phyloP scores from a whole-genome alignment of 2,797 vertebrate genomes.

The Parauchenoglanis punctatus region DNA sequence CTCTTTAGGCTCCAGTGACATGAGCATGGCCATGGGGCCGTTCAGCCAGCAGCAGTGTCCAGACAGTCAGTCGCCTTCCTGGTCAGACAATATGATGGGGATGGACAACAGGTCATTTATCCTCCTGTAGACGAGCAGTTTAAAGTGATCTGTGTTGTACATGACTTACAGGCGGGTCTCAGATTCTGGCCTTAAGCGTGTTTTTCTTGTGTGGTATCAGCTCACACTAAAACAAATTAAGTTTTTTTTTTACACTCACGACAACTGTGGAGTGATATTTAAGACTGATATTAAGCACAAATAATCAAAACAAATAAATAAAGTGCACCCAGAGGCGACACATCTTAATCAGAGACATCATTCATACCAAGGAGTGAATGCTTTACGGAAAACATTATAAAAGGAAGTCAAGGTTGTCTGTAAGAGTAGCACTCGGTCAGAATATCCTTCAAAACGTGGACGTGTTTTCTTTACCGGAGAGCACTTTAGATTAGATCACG shows the following conservation, averaged over 20 bases:
- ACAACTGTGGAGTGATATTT: neutral
- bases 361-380: neutral
- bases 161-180: neutral
- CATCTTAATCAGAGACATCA: neutral
- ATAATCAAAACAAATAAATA: neutral
- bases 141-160: neutral
- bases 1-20: slow-evolving; percentile 81
- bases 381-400: neutral
- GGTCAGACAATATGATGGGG: slow-evolving; percentile 84
- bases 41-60: slow-evolving; percentile 83
- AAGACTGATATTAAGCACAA: neutral
- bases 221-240: no score
- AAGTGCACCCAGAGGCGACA: neutral
- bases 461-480: no score
- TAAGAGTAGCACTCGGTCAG: neutral
- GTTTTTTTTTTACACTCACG: no score
- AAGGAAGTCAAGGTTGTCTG: neutral
- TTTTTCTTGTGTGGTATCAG: neutral
- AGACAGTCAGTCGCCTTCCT: slow-evolving; percentile 81
- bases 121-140: neutral
- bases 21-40: slow-evolving; percentile 81
- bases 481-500: neutral
- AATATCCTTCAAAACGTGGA: neutral
- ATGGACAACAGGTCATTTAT: slow-evolving; percentile 71
- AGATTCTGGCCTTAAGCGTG: neutral